Conservation (phyloP, 2,797 vertebrate species). For the Pseudochirops corinnae region DNA sequence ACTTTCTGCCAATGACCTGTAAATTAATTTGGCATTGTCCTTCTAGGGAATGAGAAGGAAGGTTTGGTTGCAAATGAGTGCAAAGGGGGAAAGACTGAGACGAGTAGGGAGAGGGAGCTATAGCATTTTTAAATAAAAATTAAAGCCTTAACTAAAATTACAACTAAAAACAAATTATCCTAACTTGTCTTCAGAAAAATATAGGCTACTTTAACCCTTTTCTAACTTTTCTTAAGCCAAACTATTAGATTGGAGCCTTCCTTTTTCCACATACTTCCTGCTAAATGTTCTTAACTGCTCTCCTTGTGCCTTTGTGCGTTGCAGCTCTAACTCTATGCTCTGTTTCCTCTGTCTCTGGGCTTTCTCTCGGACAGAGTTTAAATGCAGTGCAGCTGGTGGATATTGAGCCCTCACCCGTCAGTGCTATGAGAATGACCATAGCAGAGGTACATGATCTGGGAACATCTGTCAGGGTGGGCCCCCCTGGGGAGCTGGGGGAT, state of each 20-base stretch:
- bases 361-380: conserved; percentile 90
- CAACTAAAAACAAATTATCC: conserved; percentile 55
- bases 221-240: conserved; percentile 33
- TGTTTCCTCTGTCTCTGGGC: conserved; percentile 82
- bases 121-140: neutral
- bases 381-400: conserved; percentile 97
- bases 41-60: neutral
- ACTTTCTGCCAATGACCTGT: neutral
- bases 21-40: neutral
- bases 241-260: neutral
- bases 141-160: conserved; percentile 16
- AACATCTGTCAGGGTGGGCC: conserved; percentile 61
- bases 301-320: conserved; percentile 71
- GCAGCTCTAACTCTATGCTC: conserved; percentile 84
- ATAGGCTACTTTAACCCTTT: conserved; percentile 30
- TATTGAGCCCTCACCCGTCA: conserved; percentile 98
- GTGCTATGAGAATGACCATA: conserved; percentile 99
- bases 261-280: conserved; percentile 63
- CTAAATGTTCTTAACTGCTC: conserved; percentile 71
- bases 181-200: conserved; percentile 32
- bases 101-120: neutral
- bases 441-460: conserved; percentile 91
- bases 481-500: neutral
- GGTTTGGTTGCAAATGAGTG: neutral
- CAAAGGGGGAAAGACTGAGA: neutral